These are phyloP conservation scores for Magallana ariakensis DNA, from an alignment of 1,140 invertebrate genomes.

Conservation along the genomic window DNA sequence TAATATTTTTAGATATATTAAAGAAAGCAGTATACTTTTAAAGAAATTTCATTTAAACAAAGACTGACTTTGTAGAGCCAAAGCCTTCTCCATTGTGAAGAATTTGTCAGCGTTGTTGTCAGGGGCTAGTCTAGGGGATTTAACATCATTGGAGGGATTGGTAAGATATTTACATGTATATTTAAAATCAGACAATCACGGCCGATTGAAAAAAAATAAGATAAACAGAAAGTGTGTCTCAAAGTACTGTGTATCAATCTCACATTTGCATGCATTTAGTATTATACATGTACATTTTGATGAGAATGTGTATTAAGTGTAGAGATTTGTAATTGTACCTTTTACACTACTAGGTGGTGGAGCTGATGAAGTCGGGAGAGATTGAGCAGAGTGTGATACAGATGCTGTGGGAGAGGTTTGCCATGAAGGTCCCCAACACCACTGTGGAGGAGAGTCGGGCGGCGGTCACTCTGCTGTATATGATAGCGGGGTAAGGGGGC, in stretches of 20 bases:
- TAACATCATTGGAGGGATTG: conserved; percentile 86
- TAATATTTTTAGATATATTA: too few species aligned
- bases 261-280: too few species aligned
- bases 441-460: conserved; percentile 85
- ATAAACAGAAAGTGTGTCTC: too few species aligned
- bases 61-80: conserved; percentile 71
- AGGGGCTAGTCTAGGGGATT: conserved; percentile 83
- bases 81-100: conserved; percentile 82
- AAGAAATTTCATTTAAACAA: too few species aligned
- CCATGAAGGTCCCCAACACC: conserved; percentile 87
- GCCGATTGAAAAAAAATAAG: too few species aligned
- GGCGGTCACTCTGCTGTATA: conserved; percentile 87
- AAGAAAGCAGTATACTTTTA: too few species aligned
- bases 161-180: conserved; percentile 76
- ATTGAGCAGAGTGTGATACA: conserved; percentile 81
- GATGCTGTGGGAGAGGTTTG: conserved; percentile 90
- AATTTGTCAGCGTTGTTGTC: conserved; percentile 84
- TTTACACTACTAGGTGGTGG: conserved; percentile 82
- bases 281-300: too few species aligned
- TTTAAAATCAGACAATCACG: not conserved
- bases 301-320: too few species aligned
- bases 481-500: conserved; percentile 83
- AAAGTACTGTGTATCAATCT: too few species aligned
- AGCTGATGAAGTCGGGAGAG: conserved; percentile 82
- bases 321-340: not conserved